A percentile compares a stretch with the other conserved stretches of the same genome.
Conservation (phyloP, 2,888 invertebrate species). For the Orchestes rusci region DNA sequence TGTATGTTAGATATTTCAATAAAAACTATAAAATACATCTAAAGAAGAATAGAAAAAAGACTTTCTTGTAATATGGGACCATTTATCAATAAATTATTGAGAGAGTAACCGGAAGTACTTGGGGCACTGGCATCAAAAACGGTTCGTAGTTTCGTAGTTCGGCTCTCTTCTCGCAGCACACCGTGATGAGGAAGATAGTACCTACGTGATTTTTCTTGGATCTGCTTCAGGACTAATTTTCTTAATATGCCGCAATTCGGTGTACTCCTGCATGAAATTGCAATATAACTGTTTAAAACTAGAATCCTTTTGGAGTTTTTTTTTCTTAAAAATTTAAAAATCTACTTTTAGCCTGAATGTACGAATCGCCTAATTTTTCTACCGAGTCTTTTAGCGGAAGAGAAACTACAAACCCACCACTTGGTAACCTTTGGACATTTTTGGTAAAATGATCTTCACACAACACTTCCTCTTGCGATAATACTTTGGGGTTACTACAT, state of each 20-base stretch:
- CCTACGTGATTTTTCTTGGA: background rate
- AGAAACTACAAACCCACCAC: background rate
- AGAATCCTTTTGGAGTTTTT: background rate
- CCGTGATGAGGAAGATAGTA: background rate
- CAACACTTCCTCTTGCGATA: background rate
- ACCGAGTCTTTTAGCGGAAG: background rate
- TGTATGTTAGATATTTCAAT: too few species aligned
- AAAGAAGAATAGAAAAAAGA: too few species aligned
- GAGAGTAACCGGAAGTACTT: background rate
- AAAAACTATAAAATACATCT: too few species aligned
- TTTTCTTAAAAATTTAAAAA: slow-evolving; percentile 2
- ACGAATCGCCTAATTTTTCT: background rate
- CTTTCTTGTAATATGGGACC: background rate
- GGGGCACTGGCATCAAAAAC: too few species aligned
- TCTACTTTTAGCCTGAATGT: background rate
- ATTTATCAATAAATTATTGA: background rate
- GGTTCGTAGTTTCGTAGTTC: background rate
- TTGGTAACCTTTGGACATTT: background rate
- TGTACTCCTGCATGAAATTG: background rate
- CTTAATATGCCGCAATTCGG: background rate
- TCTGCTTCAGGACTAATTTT: background rate
- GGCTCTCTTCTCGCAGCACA: background rate
- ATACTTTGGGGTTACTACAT: background rate
- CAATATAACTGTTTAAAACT: background rate
- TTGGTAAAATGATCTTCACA: background rate